Evolutionary conservation across 2,113 vertebrate genomes (phyloP).

Genomic region (Macquaria australasica): DNA sequence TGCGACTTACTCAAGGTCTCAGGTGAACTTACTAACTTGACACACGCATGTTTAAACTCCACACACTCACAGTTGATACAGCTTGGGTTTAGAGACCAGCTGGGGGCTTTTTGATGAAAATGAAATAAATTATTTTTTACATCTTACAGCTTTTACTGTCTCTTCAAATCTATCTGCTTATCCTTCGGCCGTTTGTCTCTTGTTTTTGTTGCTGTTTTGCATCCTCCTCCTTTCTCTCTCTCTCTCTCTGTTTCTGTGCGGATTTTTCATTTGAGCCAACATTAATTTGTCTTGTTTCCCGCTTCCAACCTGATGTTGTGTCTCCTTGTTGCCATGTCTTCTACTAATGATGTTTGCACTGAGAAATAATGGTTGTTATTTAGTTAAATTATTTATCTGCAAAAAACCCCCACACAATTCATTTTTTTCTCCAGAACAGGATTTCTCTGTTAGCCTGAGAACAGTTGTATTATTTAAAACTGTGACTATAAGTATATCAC

Average conservation of each 20-base stretch:
- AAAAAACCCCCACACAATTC: not conserved
- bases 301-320: constrained; percentile 12
- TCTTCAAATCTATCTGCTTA: not conserved
- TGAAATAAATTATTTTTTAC: not conserved
- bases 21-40: not conserved
- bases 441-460: not conserved
- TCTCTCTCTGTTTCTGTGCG: not conserved
- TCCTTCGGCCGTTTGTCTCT: not conserved
- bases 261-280: constrained; percentile 30
- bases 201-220: constrained; percentile 1
- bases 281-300: constrained; percentile 25
- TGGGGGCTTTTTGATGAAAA: not conserved
- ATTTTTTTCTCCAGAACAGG: not conserved
- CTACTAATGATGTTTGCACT: constrained; percentile 35
- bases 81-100: not conserved
- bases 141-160: not conserved
- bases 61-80: not conserved
- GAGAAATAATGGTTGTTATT: constrained; percentile 16
- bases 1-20: not conserved
- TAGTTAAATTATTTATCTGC: constrained; percentile 5
- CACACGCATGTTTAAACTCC: not conserved
- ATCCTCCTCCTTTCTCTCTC: not conserved
- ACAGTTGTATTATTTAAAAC: not conserved
- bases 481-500: not conserved
- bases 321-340: constrained; percentile 21